Base-by-base conservation (phyloP, 2,113 vertebrate genomes). In the Calidris pygmaea region DNA sequence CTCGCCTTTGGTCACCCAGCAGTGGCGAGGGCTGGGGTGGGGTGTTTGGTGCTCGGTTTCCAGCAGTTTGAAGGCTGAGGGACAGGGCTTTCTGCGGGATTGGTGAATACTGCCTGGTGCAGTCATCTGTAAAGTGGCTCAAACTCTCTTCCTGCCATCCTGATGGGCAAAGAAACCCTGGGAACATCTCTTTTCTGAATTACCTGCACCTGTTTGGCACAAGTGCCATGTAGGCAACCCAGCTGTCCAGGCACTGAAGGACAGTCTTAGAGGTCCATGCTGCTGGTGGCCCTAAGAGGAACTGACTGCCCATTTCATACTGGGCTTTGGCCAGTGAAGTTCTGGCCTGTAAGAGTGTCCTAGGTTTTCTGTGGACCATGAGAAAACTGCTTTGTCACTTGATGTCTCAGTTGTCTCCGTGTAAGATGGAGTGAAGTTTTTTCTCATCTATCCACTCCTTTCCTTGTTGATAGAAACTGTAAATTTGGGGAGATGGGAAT, bases 41-140 rank as follows among this genome's bases (percentile, higher is more conserved):
- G 17, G 45, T 12, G 13, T 27, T 83, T 11, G 59, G 34, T 21
- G 37, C 23, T 30, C 8, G 1, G 9, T 1, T 18, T 7, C 47
- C 58, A 79, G 41, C 7, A 6, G 10, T 27, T 10, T 12, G 59
- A 2, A 4, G 0, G 0, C 47, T 29, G 37, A 63, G 27, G 37
- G 62, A 41, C 32, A 27, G 63, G 30, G 63, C 29, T 66, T 32
- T 27, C 59, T 9, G 19, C n/a, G 32, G 58, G 34, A 4, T 12
- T 75, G 1, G 65, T 12, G 37, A 13, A 17, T 2, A 4, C 52
- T 55, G 56, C 53, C 58, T 17, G 22, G 15, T 24, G 27, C 22
- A 1, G 50, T 20, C 55, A 6, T 27, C 23, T 63, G 34, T 20
- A 20, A 75, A 37, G 47, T 34, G 52, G 21, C 41, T 79, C 35